Base-by-base conservation (phyloP, 2,113 vertebrate species). In the Psilopsiagon aurifrons region DNA sequence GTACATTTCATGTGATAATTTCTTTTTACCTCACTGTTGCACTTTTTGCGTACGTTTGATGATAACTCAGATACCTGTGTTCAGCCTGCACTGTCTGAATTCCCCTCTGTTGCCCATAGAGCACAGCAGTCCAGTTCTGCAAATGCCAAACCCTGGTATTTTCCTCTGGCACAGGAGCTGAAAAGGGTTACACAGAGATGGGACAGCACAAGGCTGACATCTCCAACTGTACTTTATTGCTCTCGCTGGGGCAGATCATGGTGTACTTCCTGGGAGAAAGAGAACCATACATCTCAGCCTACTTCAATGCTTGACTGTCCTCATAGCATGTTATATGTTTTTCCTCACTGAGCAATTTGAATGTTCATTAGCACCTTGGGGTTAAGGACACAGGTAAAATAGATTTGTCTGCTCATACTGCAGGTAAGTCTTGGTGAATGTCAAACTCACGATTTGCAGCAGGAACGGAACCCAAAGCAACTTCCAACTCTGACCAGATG, bases 381-480 rank as follows among this genome's bases (percentile, higher is more conserved):
- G 4, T 54, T 89, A 59, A 71, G 29, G 51, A 51, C 12, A 28
- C 2, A 23, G 25, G 28, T 8, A 63, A 28, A 81, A 62, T 2
- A 44, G 7, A 22, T 73, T 69, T 69, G 35, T 23, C 52, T 69
- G 18, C 35, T 79, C 27, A 24, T 14, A 7, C 15, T 37, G 18
- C 49, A 59, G 46, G 16, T 17, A 43, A 67, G 20, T 24, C 35
- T 60, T 17, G 8, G 17, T 19, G 60, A 75, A 70, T 0, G 0
- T 31, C 23, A 43, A 70, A 95, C 96, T 95, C 63, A 97, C 96
- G 0, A 0, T 68, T 96, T 94, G 83, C 96, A 97, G 86, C 96
- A 97, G 73, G 20, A 19, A 11, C 83, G 83, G 81, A 97, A 44
- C 33, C 95, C 88, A 22, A 93, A 55, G 69, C 96, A 97, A 0